Evolutionary conservation across 2,888 invertebrate genomes (phyloP), one percentile per base, ranked within the genome.

Genomic region (Dexiosoma caninum): DNA sequence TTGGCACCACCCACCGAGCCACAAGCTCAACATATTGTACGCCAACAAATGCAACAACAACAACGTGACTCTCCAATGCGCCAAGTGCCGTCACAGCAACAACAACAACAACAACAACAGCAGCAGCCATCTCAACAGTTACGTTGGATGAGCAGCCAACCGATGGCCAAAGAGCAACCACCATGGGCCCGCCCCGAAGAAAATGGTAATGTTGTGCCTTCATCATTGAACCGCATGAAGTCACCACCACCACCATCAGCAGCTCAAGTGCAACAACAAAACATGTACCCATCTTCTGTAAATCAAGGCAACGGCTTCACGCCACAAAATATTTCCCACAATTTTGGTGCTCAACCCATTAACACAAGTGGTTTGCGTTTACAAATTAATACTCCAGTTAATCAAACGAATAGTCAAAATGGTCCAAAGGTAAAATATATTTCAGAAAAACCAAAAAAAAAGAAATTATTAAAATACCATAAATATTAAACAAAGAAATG

Each of bases 11-110:
- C 88, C 21, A 84, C 84, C 6, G 88, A 88, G 70, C 88, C 88
- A 2, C 88, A 88, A 80, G 87, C 88, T 9, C 89, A 84, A 76
- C 86, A 86, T 78, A 85, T 87, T 70, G 84, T 92, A 44, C 84
- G 86, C 30, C 88, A 88, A 81, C 86, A 87, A 76, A 82, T 84
- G 72, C 86, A 86, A 21, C 85, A 83, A 4, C 84, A 85, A 35
- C 84, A 84, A 5, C 84, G 87, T 55, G 87, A 87, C 27, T 92
- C 92, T 6, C 92, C 92, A 80, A 86, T 92, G 79, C 91, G 92
- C 14, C 90, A 92, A 82, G 90, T 92, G 51, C 92, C 92, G 84
- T 91, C 80, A 72, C 76, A 53, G 32, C 83, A 77, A 51, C 83
- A 77, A 51, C 80, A 69, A 42, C 79, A 84, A 35, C 84, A 83